Conservation (phyloP, 2,797 vertebrate genomes). For the Gymnodraco acuticeps region DNA sequence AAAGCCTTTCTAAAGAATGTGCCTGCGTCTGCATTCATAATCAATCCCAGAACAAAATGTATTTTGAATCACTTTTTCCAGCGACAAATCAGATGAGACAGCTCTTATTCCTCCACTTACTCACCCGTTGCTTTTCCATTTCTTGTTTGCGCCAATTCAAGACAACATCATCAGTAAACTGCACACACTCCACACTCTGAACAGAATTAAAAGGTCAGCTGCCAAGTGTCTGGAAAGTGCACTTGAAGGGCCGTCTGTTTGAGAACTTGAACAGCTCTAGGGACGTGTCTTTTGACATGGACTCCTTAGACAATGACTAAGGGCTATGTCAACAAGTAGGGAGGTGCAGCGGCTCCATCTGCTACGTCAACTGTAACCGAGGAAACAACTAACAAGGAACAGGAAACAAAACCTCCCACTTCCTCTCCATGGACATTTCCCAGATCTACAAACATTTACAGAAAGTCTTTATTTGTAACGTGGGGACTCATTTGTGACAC, state of each 20-base stretch:
- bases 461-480: not conserved
- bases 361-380: slow-evolving; percentile 3
- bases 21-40: no score
- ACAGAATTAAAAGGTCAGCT: slow-evolving; percentile 73
- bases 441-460: not conserved
- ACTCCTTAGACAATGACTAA: slow-evolving; percentile 32
- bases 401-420: not conserved
- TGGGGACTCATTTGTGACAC: not conserved
- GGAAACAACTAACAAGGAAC: not conserved
- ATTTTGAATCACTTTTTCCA: slow-evolving; percentile 2
- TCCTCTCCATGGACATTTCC: not conserved
- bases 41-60: no score
- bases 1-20: no score
- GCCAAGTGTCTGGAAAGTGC: slow-evolving; percentile 69
- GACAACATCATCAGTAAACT: slow-evolving; percentile 48
- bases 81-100: slow-evolving; percentile 32
- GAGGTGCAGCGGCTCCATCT: slow-evolving; percentile 20
- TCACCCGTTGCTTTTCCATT: slow-evolving; percentile 33
- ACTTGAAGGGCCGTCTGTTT: slow-evolving; percentile 65
- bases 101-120: slow-evolving; percentile 25
- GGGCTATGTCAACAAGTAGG: slow-evolving; percentile 11
- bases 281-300: slow-evolving; percentile 47
- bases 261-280: slow-evolving; percentile 48
- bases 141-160: slow-evolving; percentile 23
- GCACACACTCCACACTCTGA: slow-evolving; percentile 38